Base-by-base conservation (phyloP, 2,797 vertebrate species). In the Neosilurus hyrtlii region DNA sequence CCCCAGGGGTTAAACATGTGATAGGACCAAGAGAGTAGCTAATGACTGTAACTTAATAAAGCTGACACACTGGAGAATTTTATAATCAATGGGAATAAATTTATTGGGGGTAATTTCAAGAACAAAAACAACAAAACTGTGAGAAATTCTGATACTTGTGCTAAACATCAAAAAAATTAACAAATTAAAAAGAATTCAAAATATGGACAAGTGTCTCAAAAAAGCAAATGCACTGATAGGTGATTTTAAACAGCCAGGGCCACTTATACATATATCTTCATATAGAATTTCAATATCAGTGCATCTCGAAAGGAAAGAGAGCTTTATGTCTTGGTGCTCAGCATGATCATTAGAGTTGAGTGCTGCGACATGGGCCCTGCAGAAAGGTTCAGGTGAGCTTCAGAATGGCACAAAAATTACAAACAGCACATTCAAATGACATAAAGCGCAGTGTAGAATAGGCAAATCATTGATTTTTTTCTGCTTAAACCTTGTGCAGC, bases 401-500 rank as follows among this genome's bases (percentile, higher is more conserved):
- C 61, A 82, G 52, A 52, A 72, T 71, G 83, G 66, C 67, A 66
- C 78, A 89, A 89, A 82, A 87, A 26, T 90, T 90, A 82, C 88
- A 86, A 86, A 71, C 56, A 65, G 74, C 15, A 72, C 90, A 83
- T 88, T 88, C 86, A 85, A 74, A 83, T 79, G 52, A 65, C 85
- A 85, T 89, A 89, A 86, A 59, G 78, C 82, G 43, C 79, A 72
- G 81, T 63, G 82, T 86, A 61, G 74, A 91, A 93, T 88, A 88
- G 88, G 82, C 86, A 82, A 81, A 87, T 90, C 88, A 93, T 92
- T 92, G 94, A 95, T 94, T 92, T 90, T 65, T 43, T 86, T 88
- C 88, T 89, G 91, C 57, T 94, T 92, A 86, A 86, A 81, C 71
- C 88, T 86, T 87, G 83, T 89, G 92, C 90, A 66, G 86, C 80